Percentiles rank a stretch among this genome's conserved stretches.
Conservation (phyloP, 2,888 invertebrate species). For the Drosophila histrio region DNA sequence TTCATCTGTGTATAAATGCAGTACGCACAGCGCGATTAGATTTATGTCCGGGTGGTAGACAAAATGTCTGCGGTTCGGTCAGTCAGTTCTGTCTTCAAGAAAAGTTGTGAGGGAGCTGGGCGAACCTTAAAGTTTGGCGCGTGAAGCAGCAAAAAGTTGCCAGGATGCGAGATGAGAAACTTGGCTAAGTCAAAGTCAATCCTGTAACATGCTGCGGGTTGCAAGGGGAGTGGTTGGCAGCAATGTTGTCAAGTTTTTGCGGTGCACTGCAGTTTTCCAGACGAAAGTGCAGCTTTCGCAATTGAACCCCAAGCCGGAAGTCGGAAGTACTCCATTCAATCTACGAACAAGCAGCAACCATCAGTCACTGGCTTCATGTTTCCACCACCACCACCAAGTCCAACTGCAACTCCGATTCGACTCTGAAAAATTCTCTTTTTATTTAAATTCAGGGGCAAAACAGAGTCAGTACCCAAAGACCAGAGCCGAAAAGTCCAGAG, state of each 20-base stretch:
- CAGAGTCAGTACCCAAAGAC: slow-evolving; percentile 32
- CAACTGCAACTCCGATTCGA: background rate
- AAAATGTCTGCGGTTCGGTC: slow-evolving; percentile 81
- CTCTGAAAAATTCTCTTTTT: slow-evolving; percentile 71
- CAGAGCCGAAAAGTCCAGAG: slow-evolving; percentile 13
- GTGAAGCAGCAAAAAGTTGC: slow-evolving; percentile 38
- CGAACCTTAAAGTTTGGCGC: slow-evolving; percentile 29
- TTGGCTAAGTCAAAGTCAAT: slow-evolving; percentile 60
- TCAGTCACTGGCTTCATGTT: slow-evolving; percentile 40
- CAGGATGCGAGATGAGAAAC: slow-evolving; percentile 45
- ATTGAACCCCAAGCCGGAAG: slow-evolving; percentile 69
- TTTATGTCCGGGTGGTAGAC: slow-evolving; percentile 82
- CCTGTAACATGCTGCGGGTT: slow-evolving; percentile 10
- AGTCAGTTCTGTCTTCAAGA: slow-evolving; percentile 56
- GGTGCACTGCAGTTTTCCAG: slow-evolving; percentile 66
- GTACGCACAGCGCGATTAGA: slow-evolving; percentile 52
- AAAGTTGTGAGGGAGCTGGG: slow-evolving; percentile 25
- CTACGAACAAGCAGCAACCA: slow-evolving; percentile 65
- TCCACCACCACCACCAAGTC: background rate
- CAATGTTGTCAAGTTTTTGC: slow-evolving; percentile 61
- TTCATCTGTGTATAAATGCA: slow-evolving; percentile 9
- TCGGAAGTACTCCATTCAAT: slow-evolving; percentile 81
- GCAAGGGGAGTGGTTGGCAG: slow-evolving; percentile 6
- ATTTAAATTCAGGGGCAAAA: slow-evolving; percentile 70
- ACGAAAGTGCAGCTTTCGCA: slow-evolving; percentile 72